Conservation (phyloP, 2,113 vertebrate genomes). For the Oreochromis spilurus region DNA sequence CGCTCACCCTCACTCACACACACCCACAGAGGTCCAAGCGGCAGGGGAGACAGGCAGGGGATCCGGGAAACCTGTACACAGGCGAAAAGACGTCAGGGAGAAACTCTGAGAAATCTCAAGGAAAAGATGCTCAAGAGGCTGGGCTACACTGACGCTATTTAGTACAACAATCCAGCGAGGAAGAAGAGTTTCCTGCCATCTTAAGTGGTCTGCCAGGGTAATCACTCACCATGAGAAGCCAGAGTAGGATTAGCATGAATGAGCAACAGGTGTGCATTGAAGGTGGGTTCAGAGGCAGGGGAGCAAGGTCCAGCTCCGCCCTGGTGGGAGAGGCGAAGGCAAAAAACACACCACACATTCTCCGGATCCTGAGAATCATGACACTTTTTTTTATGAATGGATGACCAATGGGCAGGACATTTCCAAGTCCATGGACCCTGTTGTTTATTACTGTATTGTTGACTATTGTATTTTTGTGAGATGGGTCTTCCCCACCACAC, state of each 20-base stretch:
- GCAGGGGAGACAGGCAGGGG: neutral
- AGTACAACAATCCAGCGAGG: neutral
- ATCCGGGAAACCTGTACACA: neutral
- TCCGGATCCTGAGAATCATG: neutral
- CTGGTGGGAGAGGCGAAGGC: neutral
- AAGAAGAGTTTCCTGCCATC: neutral
- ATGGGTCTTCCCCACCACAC: neutral
- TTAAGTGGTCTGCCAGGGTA: neutral
- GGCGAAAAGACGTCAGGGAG: neutral
- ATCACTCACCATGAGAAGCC: neutral
- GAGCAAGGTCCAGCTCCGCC: neutral
- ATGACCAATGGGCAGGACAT: neutral
- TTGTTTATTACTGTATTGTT: neutral
- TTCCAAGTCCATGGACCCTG: neutral
- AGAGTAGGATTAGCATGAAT: neutral
- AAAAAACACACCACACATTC: neutral
- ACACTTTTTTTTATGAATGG: neutral
- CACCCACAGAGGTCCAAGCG: neutral
- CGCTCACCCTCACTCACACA: neutral
- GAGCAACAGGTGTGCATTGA: neutral
- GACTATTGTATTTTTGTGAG: neutral
- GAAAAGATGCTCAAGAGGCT: neutral
- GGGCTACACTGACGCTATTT: neutral
- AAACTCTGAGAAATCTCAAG: neutral
- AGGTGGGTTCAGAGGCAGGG: neutral